Base-by-base conservation (phyloP, 1,140 invertebrate species). In the Drosophila kurseongensis region DNA sequence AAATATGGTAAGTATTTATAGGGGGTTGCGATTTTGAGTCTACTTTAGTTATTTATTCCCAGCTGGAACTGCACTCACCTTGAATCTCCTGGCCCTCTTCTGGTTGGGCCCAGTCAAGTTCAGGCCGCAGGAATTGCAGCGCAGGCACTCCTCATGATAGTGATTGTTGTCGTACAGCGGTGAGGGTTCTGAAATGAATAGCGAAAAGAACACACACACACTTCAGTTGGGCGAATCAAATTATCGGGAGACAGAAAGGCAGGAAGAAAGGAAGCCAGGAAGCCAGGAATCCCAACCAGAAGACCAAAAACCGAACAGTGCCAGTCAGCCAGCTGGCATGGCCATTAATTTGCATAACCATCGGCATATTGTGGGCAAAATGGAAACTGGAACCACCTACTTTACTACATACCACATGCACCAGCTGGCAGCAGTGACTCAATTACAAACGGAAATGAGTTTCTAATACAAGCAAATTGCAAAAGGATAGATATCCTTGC, bases 101-200 rank as follows among this genome's bases (percentile, higher is more conserved):
- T 94, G 96, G 93, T 98, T 98, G 67, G 96, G 96, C 78, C 97
- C 97, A 67, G 97, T 97, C 82, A 98, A 95, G 94, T 98, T 97
- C 92, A 98, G 94, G 80, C 97, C 97, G 93, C 97, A 98, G 82
- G 97, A 97, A 94, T 98, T 97, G 95, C 97, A 98, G 95, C 96
- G 96, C 85, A 98, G 95, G 94, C 97, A 98, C 95, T 98, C 97
- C 94, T 98, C 97, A 95, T 98, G 97, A 93, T 98, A 98, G 92
- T 98, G 96, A 93, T 97, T 98, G 95, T 98, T 97, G 94, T 98
- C 97, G 93, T 98, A 98, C 81, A 98, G 93, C 68, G 96, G 96
- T 40, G 97, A 97, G 67, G 97, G 96, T 92, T 98, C 97, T 98
- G 94, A 18, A 95, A 95, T 35, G 4, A 5, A 2, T 9, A 51